Conservation (phyloP, 2,888 invertebrate species). For the Galeopsomyia nigrocyanea region DNA sequence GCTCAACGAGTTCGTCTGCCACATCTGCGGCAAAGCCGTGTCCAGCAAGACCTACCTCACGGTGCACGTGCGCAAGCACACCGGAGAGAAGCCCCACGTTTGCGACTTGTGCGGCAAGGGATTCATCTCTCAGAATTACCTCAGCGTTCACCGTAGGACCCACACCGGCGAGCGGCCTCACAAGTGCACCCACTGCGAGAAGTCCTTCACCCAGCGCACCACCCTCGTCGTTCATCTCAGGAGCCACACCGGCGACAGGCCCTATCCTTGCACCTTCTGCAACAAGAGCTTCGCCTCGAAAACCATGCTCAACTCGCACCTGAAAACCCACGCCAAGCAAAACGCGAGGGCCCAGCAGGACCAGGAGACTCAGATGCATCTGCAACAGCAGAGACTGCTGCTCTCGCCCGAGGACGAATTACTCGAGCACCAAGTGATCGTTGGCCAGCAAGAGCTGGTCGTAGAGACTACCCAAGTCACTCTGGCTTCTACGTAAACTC, state of each 20-base stretch:
- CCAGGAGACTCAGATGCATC: slow-evolving; percentile 27
- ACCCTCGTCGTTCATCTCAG: slow-evolving; percentile 65
- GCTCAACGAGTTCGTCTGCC: slow-evolving; percentile 72
- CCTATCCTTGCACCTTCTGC: slow-evolving; percentile 65
- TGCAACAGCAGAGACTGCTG: slow-evolving; percentile 39
- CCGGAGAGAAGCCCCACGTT: slow-evolving; percentile 75
- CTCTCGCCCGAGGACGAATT: slow-evolving; percentile 24
- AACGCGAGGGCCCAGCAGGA: slow-evolving; percentile 56
- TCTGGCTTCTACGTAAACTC: too few species aligned
- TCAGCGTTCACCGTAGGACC: slow-evolving; percentile 65
- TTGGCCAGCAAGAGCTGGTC: slow-evolving; percentile 42
- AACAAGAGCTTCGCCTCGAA: slow-evolving; percentile 66
- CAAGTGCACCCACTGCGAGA: slow-evolving; percentile 65
- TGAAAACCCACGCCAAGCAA: slow-evolving; percentile 67
- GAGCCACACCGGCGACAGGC: slow-evolving; percentile 66
- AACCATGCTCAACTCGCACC: slow-evolving; percentile 66
- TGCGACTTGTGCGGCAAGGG: slow-evolving; percentile 70
- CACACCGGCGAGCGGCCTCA: slow-evolving; percentile 67
- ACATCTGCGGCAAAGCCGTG: slow-evolving; percentile 75
- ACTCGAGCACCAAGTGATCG: background rate
- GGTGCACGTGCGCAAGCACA: slow-evolving; percentile 75
- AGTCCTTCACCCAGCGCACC: slow-evolving; percentile 66
- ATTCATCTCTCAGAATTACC: slow-evolving; percentile 66
- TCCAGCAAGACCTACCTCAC: slow-evolving; percentile 74
- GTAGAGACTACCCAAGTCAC: background rate